A percentile compares a stretch with the other conserved stretches of the same genome.
Evolutionary conservation across 2,797 vertebrate species (phyloP).

Genomic region (Dromococcyx pavoninus): DNA sequence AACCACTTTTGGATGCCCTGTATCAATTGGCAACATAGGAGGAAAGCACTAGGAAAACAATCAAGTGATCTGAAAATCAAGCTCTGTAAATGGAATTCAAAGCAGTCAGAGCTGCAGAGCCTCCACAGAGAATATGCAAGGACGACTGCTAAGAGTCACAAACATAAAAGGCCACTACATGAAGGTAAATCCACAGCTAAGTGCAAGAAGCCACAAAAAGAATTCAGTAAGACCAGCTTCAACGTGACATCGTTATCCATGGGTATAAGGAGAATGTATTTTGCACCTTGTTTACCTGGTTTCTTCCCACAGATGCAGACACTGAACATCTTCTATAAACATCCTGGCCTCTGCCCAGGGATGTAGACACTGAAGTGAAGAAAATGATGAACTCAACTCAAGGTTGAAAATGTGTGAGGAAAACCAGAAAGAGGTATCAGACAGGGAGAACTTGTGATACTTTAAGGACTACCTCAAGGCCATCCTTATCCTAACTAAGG

Average conservation of each 20-base stretch:
- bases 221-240: not conserved
- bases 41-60: not conserved
- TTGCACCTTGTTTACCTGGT: too few relatives aligned
- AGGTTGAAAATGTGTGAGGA: too few relatives aligned
- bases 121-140: not conserved
- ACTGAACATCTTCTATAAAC: too few relatives aligned
- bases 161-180: not conserved
- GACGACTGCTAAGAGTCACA: not conserved
- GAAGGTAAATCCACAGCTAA: not conserved
- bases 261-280: too few relatives aligned
- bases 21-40: not conserved
- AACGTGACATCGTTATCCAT: not conserved
- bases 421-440: too few relatives aligned
- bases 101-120: not conserved
- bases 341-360: too few relatives aligned
- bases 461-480: too few relatives aligned
- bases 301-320: too few relatives aligned
- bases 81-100: not conserved
- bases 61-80: not conserved
- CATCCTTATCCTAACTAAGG: too few relatives aligned
- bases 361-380: too few relatives aligned
- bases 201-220: not conserved
- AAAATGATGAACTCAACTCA: too few relatives aligned
- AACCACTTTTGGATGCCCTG: not conserved
- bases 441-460: too few relatives aligned